Base-by-base conservation (phyloP, 2,113 vertebrate species). In the Empidonax alnorum region DNA sequence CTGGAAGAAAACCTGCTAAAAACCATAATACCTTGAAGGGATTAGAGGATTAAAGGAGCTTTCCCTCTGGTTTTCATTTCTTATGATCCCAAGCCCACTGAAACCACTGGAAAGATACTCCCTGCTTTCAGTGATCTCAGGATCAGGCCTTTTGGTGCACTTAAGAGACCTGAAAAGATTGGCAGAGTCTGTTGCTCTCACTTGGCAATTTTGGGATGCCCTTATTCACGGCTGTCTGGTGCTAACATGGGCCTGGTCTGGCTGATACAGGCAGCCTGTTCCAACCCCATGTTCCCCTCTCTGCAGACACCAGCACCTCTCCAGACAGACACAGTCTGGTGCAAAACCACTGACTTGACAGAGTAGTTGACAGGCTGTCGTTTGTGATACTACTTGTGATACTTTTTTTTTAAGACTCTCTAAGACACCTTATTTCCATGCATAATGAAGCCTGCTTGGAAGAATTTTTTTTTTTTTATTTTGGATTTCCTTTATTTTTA, bases 1-100 rank as follows among this genome's bases (percentile, higher is more conserved):
- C 44, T 90, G 76, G 69, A 94, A 91, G 78, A 95, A 95, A 92
- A 90, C n/a, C 46, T 66, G 62, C 61, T 72, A 87, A 78, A 86
- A 95, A 58, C 3, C 14, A 4, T 81, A 92, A 94, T 75, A 78
- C 56, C 88, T 77, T 88, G 82, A 90, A 75, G 66, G 49, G 90
- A 95, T 94, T 87, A 95, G 61, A 88, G 58, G 90, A 95, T 97
- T 94, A 90, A 90, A 90, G 8, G 49, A 90, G 63, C 53, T 87
- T 96, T 76, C 81, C 37, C 62, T 84, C 65, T 72, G 50, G 49
- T 93, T 89, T 93, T 77, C 66, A 80, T 95, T 74, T 94, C 84
- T 79, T 56, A 68, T 85, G 78, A 90, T 91, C 74, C 49, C 33
- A 89, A 94, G 14, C 41, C 58, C 2, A 2, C 53, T 72, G 49